phyloP scores from a whole-genome alignment of 2,113 vertebrate genomes.

The Rhineura floridana region DNA sequence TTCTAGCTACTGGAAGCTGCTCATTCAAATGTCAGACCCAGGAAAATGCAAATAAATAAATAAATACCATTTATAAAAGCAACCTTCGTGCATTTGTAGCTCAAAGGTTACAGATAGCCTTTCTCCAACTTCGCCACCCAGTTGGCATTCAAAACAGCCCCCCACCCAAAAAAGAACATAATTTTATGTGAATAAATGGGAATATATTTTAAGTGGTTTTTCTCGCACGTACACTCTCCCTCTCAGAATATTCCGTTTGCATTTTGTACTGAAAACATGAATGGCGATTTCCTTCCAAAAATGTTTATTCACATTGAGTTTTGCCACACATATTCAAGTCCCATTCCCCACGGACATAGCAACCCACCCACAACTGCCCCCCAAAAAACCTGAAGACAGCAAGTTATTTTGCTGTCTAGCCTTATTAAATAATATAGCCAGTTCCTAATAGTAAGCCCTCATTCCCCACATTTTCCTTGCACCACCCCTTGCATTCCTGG shows the following conservation, averaged over 20 bases:
- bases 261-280: conserved; percentile 8
- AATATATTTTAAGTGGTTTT: accelerated
- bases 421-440: conserved; percentile 72
- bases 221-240: no score
- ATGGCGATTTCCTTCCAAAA: background rate
- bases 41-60: background rate
- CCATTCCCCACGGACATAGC: conserved; percentile 44
- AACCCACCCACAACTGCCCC: conserved; percentile 42
- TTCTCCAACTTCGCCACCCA: conserved; percentile 14
- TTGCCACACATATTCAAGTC: background rate
- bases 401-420: conserved; percentile 73
- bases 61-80: background rate
- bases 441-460: conserved; percentile 65
- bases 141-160: background rate
- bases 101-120: background rate
- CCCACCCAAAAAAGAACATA: accelerated
- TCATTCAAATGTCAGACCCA: background rate
- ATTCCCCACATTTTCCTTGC: background rate
- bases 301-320: conserved; percentile 7
- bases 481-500: conserved; percentile 40
- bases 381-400: conserved; percentile 71
- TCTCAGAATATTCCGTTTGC: background rate
- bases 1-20: background rate
- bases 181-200: background rate
- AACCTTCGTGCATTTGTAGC: background rate